phyloP scores from a whole-genome alignment of 2,113 vertebrate genomes.

The Paraplagusia blochii region DNA sequence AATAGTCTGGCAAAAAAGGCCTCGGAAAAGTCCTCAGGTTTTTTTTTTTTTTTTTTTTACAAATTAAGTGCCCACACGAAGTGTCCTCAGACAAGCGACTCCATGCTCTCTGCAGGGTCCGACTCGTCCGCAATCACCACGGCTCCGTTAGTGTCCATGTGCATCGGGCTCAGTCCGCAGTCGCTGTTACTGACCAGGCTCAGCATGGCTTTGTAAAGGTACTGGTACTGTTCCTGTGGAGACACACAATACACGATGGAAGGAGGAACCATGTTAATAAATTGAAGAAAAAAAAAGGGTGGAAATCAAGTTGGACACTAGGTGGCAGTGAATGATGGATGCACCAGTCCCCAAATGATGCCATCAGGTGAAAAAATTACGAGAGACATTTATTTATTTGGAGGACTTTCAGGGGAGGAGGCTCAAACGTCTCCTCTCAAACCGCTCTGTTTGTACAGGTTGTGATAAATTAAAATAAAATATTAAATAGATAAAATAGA shows the following conservation, averaged over 20 bases:
- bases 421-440: too few species aligned
- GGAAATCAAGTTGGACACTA: too few species aligned
- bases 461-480: too few species aligned
- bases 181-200: conserved; percentile 93
- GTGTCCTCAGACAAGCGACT: conserved; percentile 92
- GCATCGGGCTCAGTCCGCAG: conserved; percentile 83
- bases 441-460: too few species aligned
- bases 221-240: conserved; percentile 95
- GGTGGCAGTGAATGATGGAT: too few species aligned
- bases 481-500: too few species aligned
- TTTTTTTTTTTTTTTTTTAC: conserved; percentile 42
- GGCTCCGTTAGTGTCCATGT: conserved; percentile 89
- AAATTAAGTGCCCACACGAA: conserved; percentile 61
- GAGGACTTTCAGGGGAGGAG: too few species aligned
- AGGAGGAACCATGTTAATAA: too few species aligned
- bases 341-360: too few species aligned
- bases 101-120: conserved; percentile 99
- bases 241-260: conserved; percentile 25
- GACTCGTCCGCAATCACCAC: conserved; percentile 87
- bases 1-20: conserved; percentile 99
- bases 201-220: conserved; percentile 98
- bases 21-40: conserved; percentile 80
- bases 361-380: too few species aligned
- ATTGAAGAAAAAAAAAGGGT: too few species aligned
- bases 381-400: too few species aligned